A percentile compares a stretch with the other conserved stretches of the same genome.
These are phyloP conservation scores for Melipona bicolor DNA, from an alignment of 2,888 invertebrate genomes.

Conservation along the genomic window DNA sequence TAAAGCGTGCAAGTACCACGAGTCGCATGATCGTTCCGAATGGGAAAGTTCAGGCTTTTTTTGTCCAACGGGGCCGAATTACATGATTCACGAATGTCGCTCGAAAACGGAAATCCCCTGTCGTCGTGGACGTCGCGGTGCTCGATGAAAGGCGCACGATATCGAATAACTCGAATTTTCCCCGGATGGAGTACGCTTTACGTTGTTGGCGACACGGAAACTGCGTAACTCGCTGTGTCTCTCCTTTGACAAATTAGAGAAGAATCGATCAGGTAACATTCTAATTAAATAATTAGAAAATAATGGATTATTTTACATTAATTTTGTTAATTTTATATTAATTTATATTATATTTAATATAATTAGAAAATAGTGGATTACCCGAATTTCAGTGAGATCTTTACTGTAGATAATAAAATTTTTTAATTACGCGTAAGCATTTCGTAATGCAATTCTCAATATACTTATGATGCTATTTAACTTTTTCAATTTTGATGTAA, in stretches of 20 bases:
- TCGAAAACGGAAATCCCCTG: constrained; percentile 65
- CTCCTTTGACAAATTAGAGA: background rate
- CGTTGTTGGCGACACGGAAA: background rate
- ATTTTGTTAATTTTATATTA: too few relatives aligned
- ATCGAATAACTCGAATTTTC: constrained; percentile 66
- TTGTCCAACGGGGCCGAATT: constrained; percentile 42
- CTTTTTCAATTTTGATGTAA: too few relatives aligned
- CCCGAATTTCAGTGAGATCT: too few relatives aligned
- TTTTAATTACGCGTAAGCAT: too few relatives aligned
- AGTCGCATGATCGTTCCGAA: constrained; percentile 31
- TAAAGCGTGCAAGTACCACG: constrained; percentile 5
- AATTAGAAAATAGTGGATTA: too few relatives aligned
- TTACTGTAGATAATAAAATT: too few relatives aligned
- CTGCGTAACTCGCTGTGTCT: background rate
- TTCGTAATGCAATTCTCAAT: too few relatives aligned
- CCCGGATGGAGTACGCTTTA: constrained; percentile 33
- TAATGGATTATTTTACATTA: too few relatives aligned
- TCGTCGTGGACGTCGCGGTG: constrained; percentile 24
- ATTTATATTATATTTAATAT: too few relatives aligned
- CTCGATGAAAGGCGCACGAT: constrained; percentile 51
- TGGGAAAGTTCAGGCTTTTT: constrained; percentile 31
- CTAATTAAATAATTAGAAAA: background rate
- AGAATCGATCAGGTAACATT: too few relatives aligned
- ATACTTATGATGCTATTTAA: too few relatives aligned
- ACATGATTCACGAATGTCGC: constrained; percentile 52